A percentile compares a stretch with the other conserved stretches of the same genome.
phyloP scores from a whole-genome alignment of 2,888 invertebrate genomes.

The Nymphalis c-album region DNA sequence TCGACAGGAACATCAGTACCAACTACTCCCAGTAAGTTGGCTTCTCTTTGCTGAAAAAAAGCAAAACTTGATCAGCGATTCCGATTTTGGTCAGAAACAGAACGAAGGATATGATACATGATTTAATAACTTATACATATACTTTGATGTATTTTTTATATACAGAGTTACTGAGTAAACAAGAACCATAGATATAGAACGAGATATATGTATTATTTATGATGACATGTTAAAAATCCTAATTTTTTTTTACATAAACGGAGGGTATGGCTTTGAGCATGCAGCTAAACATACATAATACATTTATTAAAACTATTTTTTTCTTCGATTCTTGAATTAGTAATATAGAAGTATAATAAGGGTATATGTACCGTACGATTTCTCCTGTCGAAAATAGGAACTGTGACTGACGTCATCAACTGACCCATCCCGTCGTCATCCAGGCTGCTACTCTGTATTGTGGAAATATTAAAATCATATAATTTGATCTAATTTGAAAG shows the following conservation, averaged over 20 bases:
- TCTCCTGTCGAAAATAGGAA: constrained; percentile 96
- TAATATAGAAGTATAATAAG: neutral
- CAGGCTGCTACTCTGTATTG: constrained; percentile 84
- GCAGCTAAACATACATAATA: neutral
- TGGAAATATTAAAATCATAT: neutral
- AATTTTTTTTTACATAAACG: too few species aligned
- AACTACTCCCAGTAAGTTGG: constrained; percentile 96
- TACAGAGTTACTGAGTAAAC: too few species aligned
- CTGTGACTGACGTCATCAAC: constrained; percentile 95
- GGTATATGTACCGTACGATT: constrained; percentile 86
- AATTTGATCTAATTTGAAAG: too few species aligned
- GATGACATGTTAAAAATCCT: too few species aligned
- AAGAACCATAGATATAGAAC: too few species aligned
- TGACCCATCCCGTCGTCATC: constrained; percentile 87
- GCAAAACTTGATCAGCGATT: too few species aligned
- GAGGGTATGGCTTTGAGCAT: too few species aligned
- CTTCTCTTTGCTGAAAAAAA: constrained; percentile 87
- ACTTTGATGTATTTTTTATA: too few species aligned
- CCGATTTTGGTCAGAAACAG: too few species aligned
- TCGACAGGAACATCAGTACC: constrained; percentile 98
- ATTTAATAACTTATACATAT: too few species aligned
- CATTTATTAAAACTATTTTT: neutral
- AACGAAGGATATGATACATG: too few species aligned
- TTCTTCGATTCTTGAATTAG: neutral
- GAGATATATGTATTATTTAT: too few species aligned